A percentile compares a stretch with the other conserved stretches of the same genome.
phyloP scores from a whole-genome alignment of 1,140 invertebrate genomes.

The Uloborus diversus region DNA sequence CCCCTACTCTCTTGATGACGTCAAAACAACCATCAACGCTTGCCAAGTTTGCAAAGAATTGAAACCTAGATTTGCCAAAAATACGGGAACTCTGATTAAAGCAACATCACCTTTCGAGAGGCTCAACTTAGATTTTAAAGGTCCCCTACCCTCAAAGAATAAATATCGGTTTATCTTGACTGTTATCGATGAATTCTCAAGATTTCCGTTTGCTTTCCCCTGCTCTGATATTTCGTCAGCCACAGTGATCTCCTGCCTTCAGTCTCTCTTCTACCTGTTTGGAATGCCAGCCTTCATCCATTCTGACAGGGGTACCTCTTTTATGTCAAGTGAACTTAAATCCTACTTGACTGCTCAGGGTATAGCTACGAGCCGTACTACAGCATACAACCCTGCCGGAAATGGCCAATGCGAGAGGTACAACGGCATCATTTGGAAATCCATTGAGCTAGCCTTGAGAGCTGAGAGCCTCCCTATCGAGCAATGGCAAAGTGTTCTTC shows the following conservation, averaged over 20 bases:
- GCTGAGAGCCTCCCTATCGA: not conserved
- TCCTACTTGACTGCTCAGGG: constrained; percentile 24
- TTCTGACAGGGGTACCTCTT: constrained; percentile 57
- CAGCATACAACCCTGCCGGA: constrained; percentile 47
- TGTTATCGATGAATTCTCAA: constrained; percentile 63
- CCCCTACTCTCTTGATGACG: constrained; percentile 57
- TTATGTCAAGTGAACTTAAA: constrained; percentile 58
- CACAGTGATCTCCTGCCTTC: constrained; percentile 58
- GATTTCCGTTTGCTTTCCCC: constrained; percentile 62
- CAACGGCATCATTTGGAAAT: constrained; percentile 59
- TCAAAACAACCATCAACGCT: not conserved
- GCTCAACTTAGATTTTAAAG: constrained; percentile 62
- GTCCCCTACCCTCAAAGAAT: constrained; percentile 59
- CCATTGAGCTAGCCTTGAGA: constrained; percentile 43
- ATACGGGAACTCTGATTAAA: constrained; percentile 57
- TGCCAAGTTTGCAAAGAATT: constrained; percentile 49
- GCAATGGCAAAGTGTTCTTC: constrained; percentile 23
- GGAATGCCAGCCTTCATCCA: constrained; percentile 57
- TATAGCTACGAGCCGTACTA: constrained; percentile 54
- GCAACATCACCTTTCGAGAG: constrained; percentile 60
- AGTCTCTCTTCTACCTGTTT: constrained; percentile 58
- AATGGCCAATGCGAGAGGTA: constrained; percentile 55
- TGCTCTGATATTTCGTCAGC: constrained; percentile 57
- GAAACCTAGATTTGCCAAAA: constrained; percentile 57
- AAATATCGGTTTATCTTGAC: constrained; percentile 60